Evolutionary conservation across 2,797 vertebrate species (phyloP), one percentile per base, ranked within the genome.

Genomic region (Gephyroberyx darwinii): DNA sequence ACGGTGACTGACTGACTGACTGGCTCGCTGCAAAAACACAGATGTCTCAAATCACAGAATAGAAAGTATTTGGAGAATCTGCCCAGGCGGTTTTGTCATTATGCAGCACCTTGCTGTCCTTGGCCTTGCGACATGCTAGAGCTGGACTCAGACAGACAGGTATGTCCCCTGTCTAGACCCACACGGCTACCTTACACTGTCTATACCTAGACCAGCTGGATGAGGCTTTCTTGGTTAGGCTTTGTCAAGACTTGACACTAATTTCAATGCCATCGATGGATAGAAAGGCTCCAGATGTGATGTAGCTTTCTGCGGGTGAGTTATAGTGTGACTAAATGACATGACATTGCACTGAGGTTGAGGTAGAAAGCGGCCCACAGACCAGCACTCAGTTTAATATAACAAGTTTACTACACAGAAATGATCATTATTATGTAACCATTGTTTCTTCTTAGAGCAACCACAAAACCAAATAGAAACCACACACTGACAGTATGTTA

Each of bases 31-130:
- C 83, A 84, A 85, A 88, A 91, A 83, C 86, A 88, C 89, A 91
- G 85, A 90, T 88, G 90, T 89, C 79, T 84, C 52, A 74, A 71
- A 79, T 80, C 66, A 58, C 65, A 65, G 73, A 80, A 74, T 16
- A 79, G 71, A 73, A 89, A 84, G 59, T 84, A 89, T 91, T 88
- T 45, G 65, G 69, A 84, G 65, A 85, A 88, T 90, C 67, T 77
- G 69, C 80, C 70, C 73, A 84, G 77, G 52, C 33, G 82, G 58
- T 86, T 89, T 92, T 79, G 77, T 82, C 79, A 82, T 88, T 78
- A 89, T 26, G 26, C 71, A 82, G 61, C 66, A 85, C 77, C 75
- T 26, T 79, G 35, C 84, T 82, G 82, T 85, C 80, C 76, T 84
- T 83, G 80, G 81, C 77, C 52, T 50, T n/a, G 78, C 69, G 83